phyloP scores from a whole-genome alignment of 2,113 vertebrate genomes.

The Rhineura floridana region DNA sequence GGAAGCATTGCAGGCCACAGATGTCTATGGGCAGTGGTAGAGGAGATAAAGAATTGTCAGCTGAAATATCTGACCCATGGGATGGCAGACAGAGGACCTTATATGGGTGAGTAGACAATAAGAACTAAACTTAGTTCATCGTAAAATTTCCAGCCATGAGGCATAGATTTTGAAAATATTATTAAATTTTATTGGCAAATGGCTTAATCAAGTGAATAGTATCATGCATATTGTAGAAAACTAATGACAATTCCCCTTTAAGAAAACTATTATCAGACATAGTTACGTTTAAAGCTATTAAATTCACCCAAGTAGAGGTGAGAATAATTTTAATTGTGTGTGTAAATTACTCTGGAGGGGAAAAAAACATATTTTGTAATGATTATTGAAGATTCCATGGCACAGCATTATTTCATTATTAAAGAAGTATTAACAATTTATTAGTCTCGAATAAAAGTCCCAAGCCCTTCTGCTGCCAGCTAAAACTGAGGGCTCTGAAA shows the following conservation, averaged over 20 bases:
- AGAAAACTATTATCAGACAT: constrained; percentile 48
- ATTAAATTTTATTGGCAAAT: constrained; percentile 17
- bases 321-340: constrained; percentile 54
- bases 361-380: constrained; percentile 62
- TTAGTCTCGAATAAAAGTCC: constrained; percentile 61
- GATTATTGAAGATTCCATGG: constrained; percentile 49
- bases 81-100: neutral
- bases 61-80: neutral
- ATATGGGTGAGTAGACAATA: neutral
- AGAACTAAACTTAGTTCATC: neutral
- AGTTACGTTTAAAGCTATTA: constrained; percentile 50
- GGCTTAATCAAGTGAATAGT: constrained; percentile 25
- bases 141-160: constrained; percentile 8
- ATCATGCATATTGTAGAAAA: constrained; percentile 10
- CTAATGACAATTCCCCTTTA: constrained; percentile 24
- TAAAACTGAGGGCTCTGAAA: constrained; percentile 52
- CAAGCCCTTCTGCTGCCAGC: constrained; percentile 24
- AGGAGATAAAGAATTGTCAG: neutral
- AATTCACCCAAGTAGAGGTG: neutral
- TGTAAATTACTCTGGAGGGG: constrained; percentile 54
- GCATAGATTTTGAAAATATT: constrained; percentile 24
- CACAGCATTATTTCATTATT: constrained; percentile 65
- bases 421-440: constrained; percentile 70
- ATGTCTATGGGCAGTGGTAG: neutral
- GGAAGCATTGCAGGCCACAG: neutral